Evolutionary conservation across 2,888 invertebrate species (phyloP).

Genomic region (Yponomeuta cagnagella): DNA sequence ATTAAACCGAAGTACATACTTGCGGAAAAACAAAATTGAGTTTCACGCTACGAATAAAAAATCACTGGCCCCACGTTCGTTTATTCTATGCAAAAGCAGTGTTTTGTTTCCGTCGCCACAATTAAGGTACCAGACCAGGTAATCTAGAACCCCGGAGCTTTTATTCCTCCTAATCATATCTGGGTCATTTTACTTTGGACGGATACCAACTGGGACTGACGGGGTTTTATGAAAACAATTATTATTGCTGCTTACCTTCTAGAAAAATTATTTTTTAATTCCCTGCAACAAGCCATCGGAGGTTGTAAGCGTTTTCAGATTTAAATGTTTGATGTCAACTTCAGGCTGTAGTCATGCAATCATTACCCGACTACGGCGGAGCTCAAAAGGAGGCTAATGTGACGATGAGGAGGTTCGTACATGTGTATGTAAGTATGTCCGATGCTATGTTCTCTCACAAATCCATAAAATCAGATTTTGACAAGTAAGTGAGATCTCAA

Average conservation of each 20-base stretch:
- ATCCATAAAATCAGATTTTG: too few relatives aligned
- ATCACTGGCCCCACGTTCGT: not conserved
- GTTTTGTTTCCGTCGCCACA: slow-evolving; percentile 2
- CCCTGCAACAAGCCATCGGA: not conserved
- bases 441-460: too few relatives aligned
- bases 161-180: not conserved
- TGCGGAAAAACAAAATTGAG: not conserved
- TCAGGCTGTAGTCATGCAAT: not conserved
- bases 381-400: too few relatives aligned
- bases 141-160: not conserved
- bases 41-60: not conserved
- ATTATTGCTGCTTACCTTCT: not conserved
- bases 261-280: not conserved
- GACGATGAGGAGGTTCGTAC: too few relatives aligned
- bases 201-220: not conserved
- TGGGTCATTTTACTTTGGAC: not conserved
- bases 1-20: not conserved
- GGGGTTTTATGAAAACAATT: slow-evolving; percentile 3
- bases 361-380: not conserved
- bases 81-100: not conserved
- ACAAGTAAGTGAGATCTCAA: too few relatives aligned
- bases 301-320: not conserved
- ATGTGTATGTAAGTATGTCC: too few relatives aligned
- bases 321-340: not conserved
- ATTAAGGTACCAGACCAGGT: not conserved